A percentile compares a stretch with the other conserved stretches of the same genome.
These are phyloP conservation scores for Pseudeuparius sepicola DNA, from an alignment of 2,888 invertebrate genomes.

Conservation along the genomic window DNA sequence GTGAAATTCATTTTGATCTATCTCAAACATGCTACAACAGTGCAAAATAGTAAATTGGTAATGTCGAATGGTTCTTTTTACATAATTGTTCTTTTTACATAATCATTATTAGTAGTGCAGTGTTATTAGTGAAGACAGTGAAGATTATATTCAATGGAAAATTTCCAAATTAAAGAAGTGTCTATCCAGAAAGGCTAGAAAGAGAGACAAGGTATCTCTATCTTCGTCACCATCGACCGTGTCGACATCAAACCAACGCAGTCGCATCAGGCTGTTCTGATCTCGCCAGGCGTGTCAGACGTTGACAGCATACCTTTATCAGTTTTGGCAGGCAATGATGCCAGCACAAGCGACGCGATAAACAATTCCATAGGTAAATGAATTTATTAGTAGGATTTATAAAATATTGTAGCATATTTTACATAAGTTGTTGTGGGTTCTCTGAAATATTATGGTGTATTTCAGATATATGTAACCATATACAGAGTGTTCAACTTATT, in stretches of 20 bases:
- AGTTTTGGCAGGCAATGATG: conserved; percentile 7
- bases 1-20: too few relatives aligned
- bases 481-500: too few relatives aligned
- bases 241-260: conserved; percentile 4
- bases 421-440: not conserved
- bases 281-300: conserved; percentile 4
- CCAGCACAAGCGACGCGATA: too few relatives aligned
- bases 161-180: conserved; percentile 10
- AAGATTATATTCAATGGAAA: conserved; percentile 7
- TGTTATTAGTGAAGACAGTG: too few relatives aligned
- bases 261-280: not conserved
- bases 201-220: not conserved
- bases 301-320: conserved; percentile 8
- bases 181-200: conserved; percentile 3
- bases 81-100: too few relatives aligned
- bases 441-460: too few relatives aligned
- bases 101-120: too few relatives aligned
- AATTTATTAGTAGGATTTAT: not conserved
- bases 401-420: conserved; percentile 8
- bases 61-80: too few relatives aligned
- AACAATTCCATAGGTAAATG: not conserved
- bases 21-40: too few relatives aligned
- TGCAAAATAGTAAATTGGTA: too few relatives aligned
- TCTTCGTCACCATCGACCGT: conserved; percentile 2
- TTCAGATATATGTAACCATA: too few relatives aligned